Evolutionary conservation across 2,113 vertebrate genomes (phyloP).

Genomic region (Paedocypris sp.): DNA sequence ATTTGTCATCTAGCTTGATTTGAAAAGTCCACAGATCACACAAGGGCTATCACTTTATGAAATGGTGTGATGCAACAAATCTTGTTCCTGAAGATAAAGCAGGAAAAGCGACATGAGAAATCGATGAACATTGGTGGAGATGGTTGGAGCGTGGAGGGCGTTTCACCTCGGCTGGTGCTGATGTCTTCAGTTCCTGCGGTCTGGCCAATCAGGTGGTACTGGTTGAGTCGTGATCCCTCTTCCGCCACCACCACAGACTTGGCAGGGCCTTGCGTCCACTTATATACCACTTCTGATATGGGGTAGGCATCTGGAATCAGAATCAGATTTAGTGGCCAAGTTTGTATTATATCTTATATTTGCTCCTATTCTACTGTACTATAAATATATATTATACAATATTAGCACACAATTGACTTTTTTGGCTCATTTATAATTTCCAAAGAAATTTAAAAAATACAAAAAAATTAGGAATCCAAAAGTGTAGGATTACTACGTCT

Average conservation of each 20-base stretch:
- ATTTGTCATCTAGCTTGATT: conserved; percentile 56
- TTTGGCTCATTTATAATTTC: too few species aligned
- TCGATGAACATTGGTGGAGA: not conserved
- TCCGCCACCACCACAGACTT: conserved; percentile 91
- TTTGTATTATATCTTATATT: too few species aligned
- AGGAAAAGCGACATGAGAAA: not conserved
- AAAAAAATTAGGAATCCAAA: too few species aligned
- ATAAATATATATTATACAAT: too few species aligned
- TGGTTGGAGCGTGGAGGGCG: not conserved
- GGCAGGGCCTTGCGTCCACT: conserved; percentile 78
- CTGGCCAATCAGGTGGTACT: conserved; percentile 90
- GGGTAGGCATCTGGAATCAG: conserved; percentile 80
- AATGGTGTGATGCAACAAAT: not conserved
- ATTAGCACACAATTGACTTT: too few species aligned
- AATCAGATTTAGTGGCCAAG: not conserved
- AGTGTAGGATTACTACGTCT: too few species aligned
- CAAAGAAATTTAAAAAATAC: too few species aligned
- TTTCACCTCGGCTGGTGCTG: conserved; percentile 82
- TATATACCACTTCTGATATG: conserved; percentile 87
- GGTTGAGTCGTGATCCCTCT: conserved; percentile 88
- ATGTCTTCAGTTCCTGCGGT: conserved; percentile 85
- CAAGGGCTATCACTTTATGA: not conserved
- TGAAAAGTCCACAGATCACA: conserved; percentile 35
- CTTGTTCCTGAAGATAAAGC: not conserved
- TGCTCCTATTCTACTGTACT: too few species aligned